These are phyloP conservation scores for Tuberolachnus salignus DNA, from an alignment of 2,888 invertebrate genomes.

Conservation along the genomic window DNA sequence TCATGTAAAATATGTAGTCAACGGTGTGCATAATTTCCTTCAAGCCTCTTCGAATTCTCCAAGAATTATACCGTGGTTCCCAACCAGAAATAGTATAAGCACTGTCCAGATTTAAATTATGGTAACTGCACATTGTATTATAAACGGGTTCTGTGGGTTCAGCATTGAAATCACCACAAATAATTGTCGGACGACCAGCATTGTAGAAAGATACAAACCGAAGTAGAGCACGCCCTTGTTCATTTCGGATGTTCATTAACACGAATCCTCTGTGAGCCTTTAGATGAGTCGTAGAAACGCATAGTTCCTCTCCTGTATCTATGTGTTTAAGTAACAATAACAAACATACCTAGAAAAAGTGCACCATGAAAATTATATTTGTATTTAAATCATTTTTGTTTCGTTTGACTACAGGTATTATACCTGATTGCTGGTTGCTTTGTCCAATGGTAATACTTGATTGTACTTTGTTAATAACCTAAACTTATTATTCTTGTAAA, in stretches of 20 bases:
- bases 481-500: slow-evolving; percentile 71
- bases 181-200: slow-evolving; percentile 67
- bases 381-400: no score
- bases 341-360: slow-evolving; percentile 67
- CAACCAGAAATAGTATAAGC: slow-evolving; percentile 59
- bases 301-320: slow-evolving; percentile 68
- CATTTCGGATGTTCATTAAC: slow-evolving; percentile 71
- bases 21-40: slow-evolving; percentile 76
- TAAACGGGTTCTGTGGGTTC: slow-evolving; percentile 76
- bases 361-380: no score
- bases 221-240: slow-evolving; percentile 72
- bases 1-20: slow-evolving; percentile 75
- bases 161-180: slow-evolving; percentile 80
- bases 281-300: slow-evolving; percentile 75
- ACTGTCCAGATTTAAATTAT: slow-evolving; percentile 60
- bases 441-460: slow-evolving; percentile 72
- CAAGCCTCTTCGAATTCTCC: slow-evolving; percentile 72
- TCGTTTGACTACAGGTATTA: no score
- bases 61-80: slow-evolving; percentile 77
- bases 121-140: slow-evolving; percentile 66
- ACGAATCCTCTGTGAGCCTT: slow-evolving; percentile 75
- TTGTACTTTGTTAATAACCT: slow-evolving; percentile 68
- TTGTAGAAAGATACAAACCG: slow-evolving; percentile 66
- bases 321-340: slow-evolving; percentile 66
- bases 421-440: slow-evolving; percentile 77